These are phyloP conservation scores for Sphaerodactylus townsendi DNA, from an alignment of 2,113 vertebrate species.

Conservation along the genomic window DNA sequence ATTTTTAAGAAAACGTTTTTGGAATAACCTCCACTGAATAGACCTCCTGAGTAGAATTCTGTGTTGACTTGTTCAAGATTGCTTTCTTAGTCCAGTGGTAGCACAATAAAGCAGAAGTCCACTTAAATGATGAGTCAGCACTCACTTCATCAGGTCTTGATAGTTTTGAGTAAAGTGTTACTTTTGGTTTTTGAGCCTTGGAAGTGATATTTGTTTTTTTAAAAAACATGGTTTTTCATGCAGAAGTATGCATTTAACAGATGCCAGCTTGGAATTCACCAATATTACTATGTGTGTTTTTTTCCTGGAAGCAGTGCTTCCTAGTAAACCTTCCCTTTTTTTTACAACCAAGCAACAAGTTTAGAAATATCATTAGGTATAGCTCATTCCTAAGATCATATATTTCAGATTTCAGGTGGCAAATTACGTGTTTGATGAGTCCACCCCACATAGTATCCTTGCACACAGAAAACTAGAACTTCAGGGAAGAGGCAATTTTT, in stretches of 20 bases:
- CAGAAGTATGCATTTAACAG: not conserved
- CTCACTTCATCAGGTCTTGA: not conserved
- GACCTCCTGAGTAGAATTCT: no score
- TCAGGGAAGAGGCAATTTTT: no score
- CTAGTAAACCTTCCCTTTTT: not conserved
- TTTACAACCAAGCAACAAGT: not conserved
- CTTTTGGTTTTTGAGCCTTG: not conserved
- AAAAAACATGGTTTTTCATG: not conserved
- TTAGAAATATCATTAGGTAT: not conserved
- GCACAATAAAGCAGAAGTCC: no score
- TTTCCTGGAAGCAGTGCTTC: not conserved
- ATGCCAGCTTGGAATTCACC: not conserved
- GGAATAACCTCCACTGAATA: no score
- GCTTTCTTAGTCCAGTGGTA: no score
- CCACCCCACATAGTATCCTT: not conserved
- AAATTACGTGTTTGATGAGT: not conserved
- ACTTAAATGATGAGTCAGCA: no score
- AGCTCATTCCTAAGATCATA: not conserved
- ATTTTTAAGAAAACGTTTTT: no score
- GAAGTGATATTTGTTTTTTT: not conserved
- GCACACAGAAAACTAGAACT: not conserved
- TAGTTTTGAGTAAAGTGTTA: not conserved
- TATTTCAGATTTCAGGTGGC: not conserved
- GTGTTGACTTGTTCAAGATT: no score
- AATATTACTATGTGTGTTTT: no score